These are phyloP conservation scores for Caenorhabditis afra DNA, from an alignment of 2,888 invertebrate species.

Conservation along the genomic window DNA sequence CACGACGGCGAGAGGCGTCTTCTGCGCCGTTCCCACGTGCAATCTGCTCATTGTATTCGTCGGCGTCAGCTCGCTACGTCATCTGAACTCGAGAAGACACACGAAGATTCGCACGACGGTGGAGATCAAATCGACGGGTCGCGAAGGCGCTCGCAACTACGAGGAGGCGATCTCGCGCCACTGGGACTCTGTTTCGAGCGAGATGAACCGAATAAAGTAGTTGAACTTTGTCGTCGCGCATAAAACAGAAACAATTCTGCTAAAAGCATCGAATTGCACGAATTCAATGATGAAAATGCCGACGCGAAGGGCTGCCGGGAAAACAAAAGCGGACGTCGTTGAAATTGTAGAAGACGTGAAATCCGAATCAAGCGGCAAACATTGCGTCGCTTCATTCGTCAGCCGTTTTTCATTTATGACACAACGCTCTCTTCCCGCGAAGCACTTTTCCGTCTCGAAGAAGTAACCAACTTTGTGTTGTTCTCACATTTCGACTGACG, in stretches of 20 bases:
- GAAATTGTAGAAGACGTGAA: constrained; percentile 57
- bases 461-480: constrained; percentile 19
- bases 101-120: constrained; percentile 20
- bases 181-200: constrained; percentile 29
- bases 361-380: constrained; percentile 53
- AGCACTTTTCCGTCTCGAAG: background rate
- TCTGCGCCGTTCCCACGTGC: constrained; percentile 30
- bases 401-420: background rate
- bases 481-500: constrained; percentile 30
- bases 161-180: constrained; percentile 30
- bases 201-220: background rate
- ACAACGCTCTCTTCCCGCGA: too few relatives aligned
- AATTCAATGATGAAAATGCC: constrained; percentile 14
- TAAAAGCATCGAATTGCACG: constrained; percentile 36
- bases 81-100: constrained; percentile 9
- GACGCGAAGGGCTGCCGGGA: background rate
- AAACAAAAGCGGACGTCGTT: constrained; percentile 17
- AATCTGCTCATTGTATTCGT: constrained; percentile 41
- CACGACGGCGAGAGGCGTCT: constrained; percentile 42
- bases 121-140: constrained; percentile 26
- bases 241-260: constrained; percentile 9
- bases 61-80: constrained; percentile 2
- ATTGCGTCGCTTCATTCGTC: constrained; percentile 11
- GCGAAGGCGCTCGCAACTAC: constrained; percentile 35
- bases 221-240: constrained; percentile 25